Conservation (phyloP, 2,888 invertebrate species). For the Anarsia innoxiella region DNA sequence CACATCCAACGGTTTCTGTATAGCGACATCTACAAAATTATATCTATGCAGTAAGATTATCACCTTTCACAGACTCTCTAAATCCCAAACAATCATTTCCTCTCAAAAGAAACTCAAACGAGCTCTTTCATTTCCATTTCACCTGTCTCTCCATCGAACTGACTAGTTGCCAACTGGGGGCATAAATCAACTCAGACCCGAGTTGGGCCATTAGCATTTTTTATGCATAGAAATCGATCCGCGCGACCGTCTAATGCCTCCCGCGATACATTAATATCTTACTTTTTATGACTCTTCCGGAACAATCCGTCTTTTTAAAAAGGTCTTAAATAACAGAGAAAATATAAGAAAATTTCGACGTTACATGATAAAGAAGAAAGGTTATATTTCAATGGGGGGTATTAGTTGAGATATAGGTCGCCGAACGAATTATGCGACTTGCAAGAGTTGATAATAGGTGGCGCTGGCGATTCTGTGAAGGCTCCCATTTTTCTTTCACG, state of each 20-base stretch:
- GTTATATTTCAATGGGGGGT: too few relatives aligned
- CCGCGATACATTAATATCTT: conserved; percentile 76
- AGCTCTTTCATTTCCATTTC: conserved; percentile 2
- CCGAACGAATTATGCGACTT: conserved; percentile 39
- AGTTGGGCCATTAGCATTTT: conserved; percentile 71
- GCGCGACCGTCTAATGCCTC: conserved; percentile 69
- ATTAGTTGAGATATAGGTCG: conserved; percentile 11
- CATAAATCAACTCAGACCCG: conserved; percentile 65
- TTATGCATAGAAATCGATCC: conserved; percentile 76
- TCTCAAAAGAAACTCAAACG: conserved; percentile 3
- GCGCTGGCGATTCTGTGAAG: conserved; percentile 69
- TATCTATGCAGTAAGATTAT: too few relatives aligned
- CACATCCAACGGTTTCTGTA: too few relatives aligned
- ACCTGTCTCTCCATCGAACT: conserved; percentile 31
- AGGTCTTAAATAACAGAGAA: conserved; percentile 31
- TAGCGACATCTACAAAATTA: too few relatives aligned
- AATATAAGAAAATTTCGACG: too few relatives aligned
- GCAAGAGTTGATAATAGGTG: conserved; percentile 69
- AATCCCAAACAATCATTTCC: too few relatives aligned
- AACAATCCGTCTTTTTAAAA: conserved; percentile 53
- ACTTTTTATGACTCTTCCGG: conserved; percentile 74
- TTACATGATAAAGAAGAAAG: not conserved
- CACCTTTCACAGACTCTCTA: too few relatives aligned
- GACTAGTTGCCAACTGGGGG: conserved; percentile 50
- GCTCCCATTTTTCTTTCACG: conserved; percentile 72